Percentiles rank a stretch among this genome's conserved stretches.
These are phyloP conservation scores for Morelia viridis DNA, from an alignment of 2,797 vertebrate species.

Conservation along the genomic window DNA sequence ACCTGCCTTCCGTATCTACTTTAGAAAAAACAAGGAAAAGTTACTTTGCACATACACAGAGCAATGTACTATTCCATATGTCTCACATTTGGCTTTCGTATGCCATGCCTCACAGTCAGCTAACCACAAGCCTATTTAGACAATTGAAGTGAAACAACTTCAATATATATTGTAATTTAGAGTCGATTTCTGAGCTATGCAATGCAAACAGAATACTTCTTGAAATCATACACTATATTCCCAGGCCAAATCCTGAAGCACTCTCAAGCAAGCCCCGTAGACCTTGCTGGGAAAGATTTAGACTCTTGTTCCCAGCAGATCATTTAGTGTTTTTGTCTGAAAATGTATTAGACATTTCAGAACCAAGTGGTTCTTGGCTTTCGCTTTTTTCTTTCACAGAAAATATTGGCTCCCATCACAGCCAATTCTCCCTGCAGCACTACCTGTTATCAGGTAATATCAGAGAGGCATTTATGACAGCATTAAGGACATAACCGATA, in stretches of 20 bases:
- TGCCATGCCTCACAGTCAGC: neutral
- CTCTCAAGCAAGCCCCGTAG: neutral
- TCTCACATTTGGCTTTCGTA: neutral
- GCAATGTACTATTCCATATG: neutral
- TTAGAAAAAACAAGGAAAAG: fast-evolving
- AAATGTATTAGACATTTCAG: neutral
- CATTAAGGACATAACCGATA: neutral
- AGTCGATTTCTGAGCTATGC: neutral
- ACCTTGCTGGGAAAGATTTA: neutral
- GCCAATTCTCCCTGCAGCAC: neutral
- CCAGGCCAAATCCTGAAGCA: neutral
- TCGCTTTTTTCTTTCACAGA: neutral
- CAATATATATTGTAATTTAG: neutral
- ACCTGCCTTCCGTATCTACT: neutral
- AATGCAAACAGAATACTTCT: neutral
- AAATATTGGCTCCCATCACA: neutral
- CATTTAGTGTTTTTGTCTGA: neutral
- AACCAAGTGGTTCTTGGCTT: neutral
- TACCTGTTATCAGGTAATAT: neutral
- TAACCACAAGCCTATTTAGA: neutral
- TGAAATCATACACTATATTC: neutral
- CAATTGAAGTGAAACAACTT: neutral
- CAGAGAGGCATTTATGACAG: neutral
- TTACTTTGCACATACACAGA: neutral
- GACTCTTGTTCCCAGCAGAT: neutral